Base-by-base conservation (phyloP, 2,113 vertebrate genomes). In the Orycteropus afer region DNA sequence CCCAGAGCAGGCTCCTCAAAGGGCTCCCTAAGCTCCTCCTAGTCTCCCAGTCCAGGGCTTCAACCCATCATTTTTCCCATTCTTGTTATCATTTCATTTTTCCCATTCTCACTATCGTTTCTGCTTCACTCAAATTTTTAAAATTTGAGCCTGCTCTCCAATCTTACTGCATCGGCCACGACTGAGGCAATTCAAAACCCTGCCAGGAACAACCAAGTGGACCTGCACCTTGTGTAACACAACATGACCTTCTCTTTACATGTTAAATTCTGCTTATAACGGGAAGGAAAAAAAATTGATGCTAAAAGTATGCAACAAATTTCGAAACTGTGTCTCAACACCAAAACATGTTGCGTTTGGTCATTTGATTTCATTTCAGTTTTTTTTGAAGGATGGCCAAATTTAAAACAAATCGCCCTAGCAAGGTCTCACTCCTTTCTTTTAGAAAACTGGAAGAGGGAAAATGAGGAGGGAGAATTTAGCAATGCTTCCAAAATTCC, bases 391-490 rank as follows among this genome's bases (percentile, higher is more conserved):
- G 77, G 80, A 14, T 0, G 17, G 84, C 76, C 51, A 29, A 86
- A 3, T 1, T 55, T 81, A 13, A 37, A 40, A 17, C 0, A 20
- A 0, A 7, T 0, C 40, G 84, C 51, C 40, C n/a, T 34, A 45
- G 0, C 27, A 7, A 0, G 8, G 73, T 15, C 69, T 29, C 13
- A 29, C 0, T 17, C 29, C 53, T 90, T 49, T 7, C 23, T 57
- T 65, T 55, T 2, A 20, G 81, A 51, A 61, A 81, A 8, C 5
- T 1, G 5, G 29, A 37, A 40, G 79, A 47, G 37, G 27, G 32
- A 74, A 77, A 74, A 51, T 25, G 7, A 20, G 74, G 55, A 83
- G 74, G 40, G 42, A 27, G 77, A 14, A 49, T 4, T n/a, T 9
- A 55, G 13, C 22, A 29, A 5, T 0, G 57, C 9, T 73, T 67